Base-by-base conservation (phyloP, 2,888 invertebrate genomes). In the Sminthurinus aureus region DNA sequence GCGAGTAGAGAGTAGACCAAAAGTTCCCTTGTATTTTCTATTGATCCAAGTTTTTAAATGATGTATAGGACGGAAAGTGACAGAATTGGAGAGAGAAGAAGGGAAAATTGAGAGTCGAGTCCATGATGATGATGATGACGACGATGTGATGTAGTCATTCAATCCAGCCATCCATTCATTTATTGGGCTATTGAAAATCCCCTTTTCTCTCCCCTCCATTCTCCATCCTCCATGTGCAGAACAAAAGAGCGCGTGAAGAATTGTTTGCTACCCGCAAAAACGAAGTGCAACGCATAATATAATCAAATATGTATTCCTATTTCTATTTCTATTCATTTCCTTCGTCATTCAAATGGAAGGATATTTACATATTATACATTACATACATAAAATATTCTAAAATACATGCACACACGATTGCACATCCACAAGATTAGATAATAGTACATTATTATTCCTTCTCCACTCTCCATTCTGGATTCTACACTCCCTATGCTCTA, bases 241-340 rank as follows among this genome's bases (percentile, higher is more conserved):
- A 71, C 71, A 71, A 71, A 26, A 15, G 22, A 26, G 24, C 22
- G 22, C 71, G 71, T 71, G 24, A 71, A 71, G 71, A 71, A 71
- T 71, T 71, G 71, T 71, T 71, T 71, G 71, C 71, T 71, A 71
- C 71, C 71, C 71, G 71, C 71, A 71, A 71, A 38, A 71, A 71
- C 26, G 71, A 71, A 20, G 26, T 6, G 58, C 4, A 58, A 58
- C 58, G 15, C 4, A 13, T 15, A 2, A 58, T 6, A 38, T 38
- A 38, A 38, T 38, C 38, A 38, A 38, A 38, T 38, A 38, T 38
- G 38, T 38, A 38, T 38, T 38, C 38, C 1, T 38, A 6, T 38
- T 38, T 6, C 1, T 4, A 38, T 1, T 38, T 38, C 38, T 38
- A 38, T 38, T 4, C 38, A 38, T 1, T 38, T n/a, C n/a, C n/a